Conservation (phyloP, 2,113 vertebrate genomes). For the Chrysemys picta region DNA sequence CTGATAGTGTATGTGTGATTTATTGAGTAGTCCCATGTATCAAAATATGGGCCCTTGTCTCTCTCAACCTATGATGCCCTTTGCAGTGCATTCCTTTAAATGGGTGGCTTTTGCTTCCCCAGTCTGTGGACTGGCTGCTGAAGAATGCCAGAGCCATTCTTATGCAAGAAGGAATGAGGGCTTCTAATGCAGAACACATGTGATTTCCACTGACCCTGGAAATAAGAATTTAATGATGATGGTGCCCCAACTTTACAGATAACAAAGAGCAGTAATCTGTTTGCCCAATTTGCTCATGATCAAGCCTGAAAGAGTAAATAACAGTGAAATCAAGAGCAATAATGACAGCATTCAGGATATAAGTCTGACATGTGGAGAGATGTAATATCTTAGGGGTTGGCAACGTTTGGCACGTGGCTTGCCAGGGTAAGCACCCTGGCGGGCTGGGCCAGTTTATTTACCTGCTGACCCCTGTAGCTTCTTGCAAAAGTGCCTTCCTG, state of each 20-base stretch:
- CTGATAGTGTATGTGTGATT: not conserved
- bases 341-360: not conserved
- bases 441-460: too few relatives aligned
- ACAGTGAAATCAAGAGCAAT: not conserved
- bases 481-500: not conserved
- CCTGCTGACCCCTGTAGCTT: not conserved
- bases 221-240: not conserved
- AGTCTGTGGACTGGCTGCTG: not conserved
- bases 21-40: not conserved
- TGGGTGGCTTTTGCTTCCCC: not conserved
- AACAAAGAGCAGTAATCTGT: not conserved
- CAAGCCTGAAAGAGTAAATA: not conserved
- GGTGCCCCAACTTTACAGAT: not conserved
- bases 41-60: not conserved
- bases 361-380: not conserved
- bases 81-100: not conserved
- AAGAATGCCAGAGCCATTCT: not conserved
- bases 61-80: too few relatives aligned
- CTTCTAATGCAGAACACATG: accelerated
- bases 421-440: too few relatives aligned
- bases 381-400: too few relatives aligned
- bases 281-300: not conserved
- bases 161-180: not conserved
- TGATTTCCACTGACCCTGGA: not conserved
- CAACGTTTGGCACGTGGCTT: too few relatives aligned